Percentiles rank a stretch among this genome's conserved stretches.
Evolutionary conservation across 2,888 invertebrate genomes (phyloP).

Genomic region (Meghimatium bilineatum): DNA sequence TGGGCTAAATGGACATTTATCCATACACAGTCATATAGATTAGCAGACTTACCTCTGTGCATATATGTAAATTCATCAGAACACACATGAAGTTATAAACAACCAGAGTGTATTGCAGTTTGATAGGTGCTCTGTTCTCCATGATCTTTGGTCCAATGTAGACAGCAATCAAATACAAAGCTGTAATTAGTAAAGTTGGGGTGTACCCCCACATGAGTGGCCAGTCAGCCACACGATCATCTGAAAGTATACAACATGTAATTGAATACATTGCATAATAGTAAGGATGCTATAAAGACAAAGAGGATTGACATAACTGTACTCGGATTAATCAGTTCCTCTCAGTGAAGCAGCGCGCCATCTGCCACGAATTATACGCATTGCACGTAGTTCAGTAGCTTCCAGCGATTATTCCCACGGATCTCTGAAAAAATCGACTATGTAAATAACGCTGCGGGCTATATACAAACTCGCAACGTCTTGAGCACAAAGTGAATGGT

Average conservation of each 20-base stretch:
- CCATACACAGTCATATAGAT: no score
- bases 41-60: constrained; percentile 66
- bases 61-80: constrained; percentile 76
- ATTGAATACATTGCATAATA: background rate
- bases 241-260: constrained; percentile 54
- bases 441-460: no score
- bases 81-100: constrained; percentile 74
- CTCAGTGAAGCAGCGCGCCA: no score
- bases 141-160: constrained; percentile 71
- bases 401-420: no score
- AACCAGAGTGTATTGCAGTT: constrained; percentile 68
- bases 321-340: no score
- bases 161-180: constrained; percentile 72
- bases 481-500: no score
- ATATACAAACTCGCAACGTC: no score
- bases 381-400: no score
- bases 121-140: constrained; percentile 70
- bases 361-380: no score
- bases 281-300: background rate
- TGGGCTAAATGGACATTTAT: no score
- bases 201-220: constrained; percentile 74
- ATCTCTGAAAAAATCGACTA: no score
- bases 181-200: constrained; percentile 72
- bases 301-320: no score
- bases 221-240: constrained; percentile 73